Base-by-base conservation (phyloP, 1,140 invertebrate species). In the Leptopilina boulardi region DNA sequence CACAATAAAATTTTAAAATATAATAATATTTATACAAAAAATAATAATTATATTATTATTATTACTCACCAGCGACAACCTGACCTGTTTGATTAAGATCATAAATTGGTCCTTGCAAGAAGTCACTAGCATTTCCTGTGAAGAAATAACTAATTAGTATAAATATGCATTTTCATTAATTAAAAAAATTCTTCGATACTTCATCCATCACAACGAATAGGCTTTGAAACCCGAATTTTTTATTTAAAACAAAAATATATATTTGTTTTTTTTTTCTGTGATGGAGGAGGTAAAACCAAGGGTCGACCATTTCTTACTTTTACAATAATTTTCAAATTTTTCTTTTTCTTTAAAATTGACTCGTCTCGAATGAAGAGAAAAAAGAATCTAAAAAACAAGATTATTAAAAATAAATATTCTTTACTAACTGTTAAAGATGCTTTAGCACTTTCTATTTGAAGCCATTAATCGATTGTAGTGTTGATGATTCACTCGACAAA, bases 61-160 rank as follows among this genome's bases (percentile, higher is more conserved):
- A 78, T 66, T 89, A 93, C 84, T 93, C 92, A 94, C 97, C 97
- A 88, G 96, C 94, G 87, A 96, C 93, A 72, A 98, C 94, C 88
- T 96, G 95, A 79, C 97, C 97, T 81, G 93, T 94, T 91, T 98
- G 97, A 87, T 95, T 94, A 81, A 97, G 90, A 92, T 97, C 95
- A 91, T 95, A 95, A 88, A 96, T 93, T 77, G 95, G 94, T 70
- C 89, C 89, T 81, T 88, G 83, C 82, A 91, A 87, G 84, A 90
- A 90, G 77, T 91, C 89, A 80, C 85, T 85, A 21, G 84, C 86
- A 88, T 86, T 89, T 85, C 89, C 90, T 91, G 87, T 80, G 85
- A 89, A 91, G 80, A 90, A 90, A 87, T 79, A 71, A 77, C 21
- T 76, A 80, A 82, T 90, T 89, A 90, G 83, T 86, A 42, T 70